phyloP scores from a whole-genome alignment of 2,888 invertebrate genomes.

The Gisinianus flammeolus region DNA sequence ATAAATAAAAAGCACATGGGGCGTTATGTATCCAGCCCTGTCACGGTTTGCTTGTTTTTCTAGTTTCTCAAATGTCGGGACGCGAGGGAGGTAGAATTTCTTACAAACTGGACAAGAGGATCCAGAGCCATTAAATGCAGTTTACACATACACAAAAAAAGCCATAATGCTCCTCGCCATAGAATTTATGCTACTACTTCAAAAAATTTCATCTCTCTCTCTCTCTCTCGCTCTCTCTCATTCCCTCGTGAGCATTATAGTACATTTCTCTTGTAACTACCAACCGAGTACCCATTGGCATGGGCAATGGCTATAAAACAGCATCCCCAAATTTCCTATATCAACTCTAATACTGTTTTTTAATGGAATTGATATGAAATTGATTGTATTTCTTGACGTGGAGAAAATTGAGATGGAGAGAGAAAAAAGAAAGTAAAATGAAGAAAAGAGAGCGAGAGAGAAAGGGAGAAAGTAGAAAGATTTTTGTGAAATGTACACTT shows the following conservation, averaged over 20 bases:
- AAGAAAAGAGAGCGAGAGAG: background rate
- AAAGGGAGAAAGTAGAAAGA: background rate
- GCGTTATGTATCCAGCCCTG: background rate
- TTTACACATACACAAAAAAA: slow-evolving; percentile 14
- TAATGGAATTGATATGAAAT: slow-evolving; percentile 7
- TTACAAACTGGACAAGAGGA: slow-evolving; percentile 14
- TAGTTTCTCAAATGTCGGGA: background rate
- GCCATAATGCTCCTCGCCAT: background rate
- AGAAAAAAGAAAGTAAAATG: too few relatives aligned
- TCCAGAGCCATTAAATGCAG: slow-evolving; percentile 16
- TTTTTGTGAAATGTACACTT: too few relatives aligned
- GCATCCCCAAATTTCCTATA: too few relatives aligned
- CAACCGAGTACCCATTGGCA: background rate
- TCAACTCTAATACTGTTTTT: too few relatives aligned
- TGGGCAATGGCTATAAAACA: background rate
- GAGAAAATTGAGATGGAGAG: background rate
- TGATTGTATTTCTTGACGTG: background rate
- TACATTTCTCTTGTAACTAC: slow-evolving; percentile 4
- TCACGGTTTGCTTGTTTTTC: background rate
- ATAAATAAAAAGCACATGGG: background rate
- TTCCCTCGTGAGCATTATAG: background rate
- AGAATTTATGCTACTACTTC: background rate
- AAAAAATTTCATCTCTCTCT: background rate
- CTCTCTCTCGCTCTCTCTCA: background rate
- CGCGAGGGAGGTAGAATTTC: background rate